Evolutionary conservation across 64 coral and sea anemone species (phyloP), one percentile per base, ranked within the genome.

Genomic region (Stichodactyla mertensii): DNA sequence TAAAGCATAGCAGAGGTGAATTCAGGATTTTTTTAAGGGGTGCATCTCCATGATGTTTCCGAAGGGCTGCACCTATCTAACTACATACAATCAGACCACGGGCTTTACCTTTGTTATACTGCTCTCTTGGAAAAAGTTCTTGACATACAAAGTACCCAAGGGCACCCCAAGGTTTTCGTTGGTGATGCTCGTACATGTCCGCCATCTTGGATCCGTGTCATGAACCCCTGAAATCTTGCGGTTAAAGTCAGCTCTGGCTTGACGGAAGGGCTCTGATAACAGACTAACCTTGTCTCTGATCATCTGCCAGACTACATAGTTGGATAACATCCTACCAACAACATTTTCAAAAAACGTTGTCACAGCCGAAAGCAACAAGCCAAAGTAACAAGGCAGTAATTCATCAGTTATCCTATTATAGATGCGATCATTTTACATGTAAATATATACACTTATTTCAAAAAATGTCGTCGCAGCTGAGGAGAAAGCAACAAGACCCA

Each of bases 221-320:
- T 95, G 92, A 11, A 98, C 96, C 52, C 96, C 96, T 69, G 96
- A 92, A 31, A 98, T 98, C 58, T 91, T 82, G 86, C 91, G 71
- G 59, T 98, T 98, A 54, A 98, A 98, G 7, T 89, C 71, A 64
- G 93, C 92, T n/a, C 96, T 93, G 51, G 96, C 92, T 56, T 95
- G 89, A 18, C 96, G 92, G 64, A 98, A 98, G 26, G 96, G 93
- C 52, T 87, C 71, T 5, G 96, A 98, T 20, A 98, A 77, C 19
- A 98, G 74, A 83, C 90, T 94, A 4, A 98, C 52, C 88, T 98
- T 98, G 55, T 92, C 96, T 20, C 96, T 80, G 14, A 98, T 88
- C 96, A 98, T 98, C 61, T 98, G 96, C 96, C 96, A 98, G 7
- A 94, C 90, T 11, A 98, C 87, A 82, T 98, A 98, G 91, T 98